These are phyloP conservation scores for Sciurus vulgaris DNA, from an alignment of 2,797 vertebrate species.

Conservation along the genomic window DNA sequence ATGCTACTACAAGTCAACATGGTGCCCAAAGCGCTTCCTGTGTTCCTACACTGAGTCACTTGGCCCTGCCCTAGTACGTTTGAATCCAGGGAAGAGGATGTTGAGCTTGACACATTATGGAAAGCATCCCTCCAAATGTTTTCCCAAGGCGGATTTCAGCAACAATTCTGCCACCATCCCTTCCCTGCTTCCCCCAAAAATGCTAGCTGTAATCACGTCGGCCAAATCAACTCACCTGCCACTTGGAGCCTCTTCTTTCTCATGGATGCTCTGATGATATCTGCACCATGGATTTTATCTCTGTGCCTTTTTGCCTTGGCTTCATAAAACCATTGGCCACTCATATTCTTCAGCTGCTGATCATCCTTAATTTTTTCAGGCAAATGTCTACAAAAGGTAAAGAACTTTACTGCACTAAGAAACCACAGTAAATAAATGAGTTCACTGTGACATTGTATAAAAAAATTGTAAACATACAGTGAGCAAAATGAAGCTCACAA, in stretches of 20 bases:
- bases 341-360: conserved; percentile 93
- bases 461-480: conserved; percentile 47
- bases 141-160: background rate
- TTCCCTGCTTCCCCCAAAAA: background rate
- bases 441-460: background rate
- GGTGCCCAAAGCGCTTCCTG: background rate
- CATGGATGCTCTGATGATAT: conserved; percentile 95
- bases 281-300: conserved; percentile 94
- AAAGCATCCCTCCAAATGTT: background rate
- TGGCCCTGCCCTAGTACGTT: background rate
- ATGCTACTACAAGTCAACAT: background rate
- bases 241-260: conserved; percentile 89
- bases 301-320: conserved; percentile 94
- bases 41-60: background rate
- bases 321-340: conserved; percentile 98
- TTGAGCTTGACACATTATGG: background rate
- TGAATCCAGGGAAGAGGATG: conserved; percentile 17
- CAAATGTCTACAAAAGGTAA: conserved; percentile 89
- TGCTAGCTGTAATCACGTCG: background rate
- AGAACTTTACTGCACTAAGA: conserved; percentile 43
- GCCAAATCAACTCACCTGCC: conserved; percentile 87
- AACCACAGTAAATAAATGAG: conserved; percentile 43
- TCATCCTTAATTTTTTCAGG: conserved; percentile 90
- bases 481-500: conserved; percentile 13
- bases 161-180: background rate